These are phyloP conservation scores for Poecilia velifera DNA, from an alignment of 2,797 vertebrate species.

Conservation along the genomic window DNA sequence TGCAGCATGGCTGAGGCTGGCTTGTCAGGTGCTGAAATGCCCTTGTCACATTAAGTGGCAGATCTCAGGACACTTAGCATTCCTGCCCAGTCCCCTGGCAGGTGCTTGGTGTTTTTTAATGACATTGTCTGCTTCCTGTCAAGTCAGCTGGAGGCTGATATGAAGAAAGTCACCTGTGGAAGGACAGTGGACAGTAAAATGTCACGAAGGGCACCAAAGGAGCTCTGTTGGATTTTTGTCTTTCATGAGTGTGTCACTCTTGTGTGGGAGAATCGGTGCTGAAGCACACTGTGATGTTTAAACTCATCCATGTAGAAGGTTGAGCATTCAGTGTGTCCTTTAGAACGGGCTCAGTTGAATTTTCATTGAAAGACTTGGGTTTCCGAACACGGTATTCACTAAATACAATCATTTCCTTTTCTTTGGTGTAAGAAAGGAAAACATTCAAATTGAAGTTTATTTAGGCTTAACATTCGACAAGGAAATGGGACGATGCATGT, in stretches of 20 bases:
- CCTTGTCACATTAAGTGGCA: constrained; percentile 74
- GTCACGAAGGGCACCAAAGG: constrained; percentile 53
- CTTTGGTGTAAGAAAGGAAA: not conserved
- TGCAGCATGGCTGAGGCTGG: constrained; percentile 36
- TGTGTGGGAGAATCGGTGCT: constrained; percentile 6
- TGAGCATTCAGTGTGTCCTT: constrained; percentile 13
- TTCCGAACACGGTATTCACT: constrained; percentile 24
- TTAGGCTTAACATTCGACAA: constrained; percentile 28
- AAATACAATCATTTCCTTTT: constrained; percentile 29
- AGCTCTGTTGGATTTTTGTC: constrained; percentile 26
- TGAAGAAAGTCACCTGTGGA: constrained; percentile 70
- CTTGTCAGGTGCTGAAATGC: constrained; percentile 65
- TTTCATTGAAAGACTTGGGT: constrained; percentile 24
- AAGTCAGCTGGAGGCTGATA: constrained; percentile 65
- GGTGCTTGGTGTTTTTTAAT: constrained; percentile 68
- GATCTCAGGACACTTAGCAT: constrained; percentile 70
- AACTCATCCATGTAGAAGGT: constrained; percentile 1
- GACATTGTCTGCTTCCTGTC: constrained; percentile 73
- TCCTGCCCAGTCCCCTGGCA: constrained; percentile 57
- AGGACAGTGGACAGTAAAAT: constrained; percentile 42
- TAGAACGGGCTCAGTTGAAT: constrained; percentile 35
- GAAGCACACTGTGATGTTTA: constrained; percentile 6
- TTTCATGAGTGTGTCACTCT: constrained; percentile 4
- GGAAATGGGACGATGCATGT: constrained; percentile 18
- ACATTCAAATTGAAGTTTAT: not conserved